phyloP scores from a whole-genome alignment of 2,113 vertebrate species.

The Carollia perspicillata region DNA sequence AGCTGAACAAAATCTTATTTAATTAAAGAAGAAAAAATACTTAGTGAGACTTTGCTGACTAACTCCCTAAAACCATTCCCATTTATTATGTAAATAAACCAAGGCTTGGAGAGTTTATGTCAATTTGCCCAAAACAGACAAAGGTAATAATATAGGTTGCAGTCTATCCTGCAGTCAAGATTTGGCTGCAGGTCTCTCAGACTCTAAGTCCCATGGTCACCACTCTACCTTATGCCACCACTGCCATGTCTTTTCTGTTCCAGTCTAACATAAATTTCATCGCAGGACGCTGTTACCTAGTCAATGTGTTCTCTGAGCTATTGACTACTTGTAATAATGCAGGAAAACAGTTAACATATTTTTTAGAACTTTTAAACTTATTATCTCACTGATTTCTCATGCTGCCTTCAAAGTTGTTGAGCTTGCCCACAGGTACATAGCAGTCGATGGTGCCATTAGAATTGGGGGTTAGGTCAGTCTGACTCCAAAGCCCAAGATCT shows the following conservation, averaged over 20 bases:
- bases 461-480: background rate
- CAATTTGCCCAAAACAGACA: background rate
- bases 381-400: conserved; percentile 7
- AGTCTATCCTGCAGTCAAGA: background rate
- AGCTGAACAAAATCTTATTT: background rate
- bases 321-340: background rate
- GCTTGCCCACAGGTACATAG: background rate
- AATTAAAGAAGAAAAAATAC: background rate
- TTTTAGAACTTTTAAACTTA: background rate
- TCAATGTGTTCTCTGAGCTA: background rate
- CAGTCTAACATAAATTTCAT: background rate
- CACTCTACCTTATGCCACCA: background rate
- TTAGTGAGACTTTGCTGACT: background rate
- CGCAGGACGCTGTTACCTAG: background rate
- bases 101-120: background rate
- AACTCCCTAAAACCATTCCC: background rate
- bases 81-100: conserved; percentile 7
- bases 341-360: background rate
- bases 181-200: background rate
- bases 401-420: background rate
- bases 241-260: background rate
- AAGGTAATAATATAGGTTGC: background rate
- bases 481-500: background rate
- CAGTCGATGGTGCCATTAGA: background rate
- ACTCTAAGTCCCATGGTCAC: background rate